Evolutionary conservation across 92 coral and sea anemone genomes (phyloP).

Genomic region (Zoanthus solanderi): DNA sequence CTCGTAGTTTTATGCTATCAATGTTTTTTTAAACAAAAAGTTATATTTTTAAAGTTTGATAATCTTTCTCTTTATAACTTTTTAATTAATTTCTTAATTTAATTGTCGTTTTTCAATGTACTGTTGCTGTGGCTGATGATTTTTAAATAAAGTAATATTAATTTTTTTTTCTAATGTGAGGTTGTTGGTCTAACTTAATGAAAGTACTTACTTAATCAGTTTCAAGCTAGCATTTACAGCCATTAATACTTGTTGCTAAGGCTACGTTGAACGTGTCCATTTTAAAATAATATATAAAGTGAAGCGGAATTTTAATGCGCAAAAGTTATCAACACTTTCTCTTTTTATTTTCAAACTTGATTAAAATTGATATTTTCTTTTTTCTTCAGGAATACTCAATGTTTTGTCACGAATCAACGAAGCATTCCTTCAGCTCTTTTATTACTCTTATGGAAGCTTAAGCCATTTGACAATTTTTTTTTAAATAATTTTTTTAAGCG

Average conservation of each 20-base stretch:
- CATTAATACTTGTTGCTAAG: not conserved
- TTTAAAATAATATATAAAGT: too few relatives aligned
- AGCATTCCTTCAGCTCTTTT: not conserved
- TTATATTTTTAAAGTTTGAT: too few relatives aligned
- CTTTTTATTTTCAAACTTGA: not conserved
- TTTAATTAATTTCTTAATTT: too few relatives aligned
- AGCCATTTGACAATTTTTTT: not conserved
- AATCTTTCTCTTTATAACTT: too few relatives aligned
- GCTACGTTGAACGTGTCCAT: not conserved
- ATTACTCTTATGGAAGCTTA: not conserved
- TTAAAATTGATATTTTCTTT: not conserved
- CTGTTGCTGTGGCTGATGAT: not conserved
- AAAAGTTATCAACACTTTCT: not conserved
- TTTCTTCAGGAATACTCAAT: not conserved
- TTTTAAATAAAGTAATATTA: too few relatives aligned
- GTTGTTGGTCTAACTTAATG: too few relatives aligned
- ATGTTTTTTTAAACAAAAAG: too few relatives aligned
- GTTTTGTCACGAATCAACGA: not conserved
- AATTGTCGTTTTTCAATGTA: not conserved
- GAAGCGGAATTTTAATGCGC: not conserved
- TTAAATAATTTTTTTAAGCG: too few relatives aligned
- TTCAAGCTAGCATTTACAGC: not conserved
- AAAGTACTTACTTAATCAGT: too few relatives aligned
- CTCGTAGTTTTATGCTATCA: too few relatives aligned
- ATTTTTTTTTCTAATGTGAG: too few relatives aligned